These are phyloP conservation scores for Fragum fragum DNA, from an alignment of 2,888 invertebrate genomes.

Conservation along the genomic window DNA sequence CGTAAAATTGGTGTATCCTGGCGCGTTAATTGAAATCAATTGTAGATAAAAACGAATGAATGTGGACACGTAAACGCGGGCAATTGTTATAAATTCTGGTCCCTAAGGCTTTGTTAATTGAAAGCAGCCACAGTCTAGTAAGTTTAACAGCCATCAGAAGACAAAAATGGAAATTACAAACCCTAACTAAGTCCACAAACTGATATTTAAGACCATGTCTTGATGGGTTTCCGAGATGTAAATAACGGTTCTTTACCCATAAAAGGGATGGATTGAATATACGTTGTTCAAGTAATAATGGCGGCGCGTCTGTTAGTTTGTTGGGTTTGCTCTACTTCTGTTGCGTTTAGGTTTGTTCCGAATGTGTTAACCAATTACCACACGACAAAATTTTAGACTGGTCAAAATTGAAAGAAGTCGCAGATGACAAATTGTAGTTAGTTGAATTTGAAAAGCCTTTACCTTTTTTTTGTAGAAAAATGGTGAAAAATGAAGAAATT, in stretches of 20 bases:
- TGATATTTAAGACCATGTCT: constrained; percentile 12
- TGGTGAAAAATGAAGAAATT: too few species aligned
- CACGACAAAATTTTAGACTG: too few species aligned
- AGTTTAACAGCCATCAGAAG: constrained; percentile 20
- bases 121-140: constrained; percentile 26
- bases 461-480: too few species aligned
- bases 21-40: constrained; percentile 52
- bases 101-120: constrained; percentile 33
- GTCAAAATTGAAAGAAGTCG: too few species aligned
- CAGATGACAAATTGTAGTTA: too few species aligned
- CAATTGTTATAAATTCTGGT: constrained; percentile 54
- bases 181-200: constrained; percentile 10
- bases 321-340: not conserved
- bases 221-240: constrained; percentile 20
- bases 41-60: constrained; percentile 48
- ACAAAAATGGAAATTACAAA: constrained; percentile 18
- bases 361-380: too few species aligned
- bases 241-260: constrained; percentile 22
- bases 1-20: constrained; percentile 44
- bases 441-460: too few species aligned
- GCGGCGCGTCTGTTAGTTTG: not conserved
- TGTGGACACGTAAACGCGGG: constrained; percentile 38
- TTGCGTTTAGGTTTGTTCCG: not conserved
- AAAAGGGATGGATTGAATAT: constrained; percentile 23
- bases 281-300: constrained; percentile 2